Evolutionary conservation across 2,797 vertebrate genomes (phyloP), one percentile per base, ranked within the genome.

Genomic region (Balearica regulorum): DNA sequence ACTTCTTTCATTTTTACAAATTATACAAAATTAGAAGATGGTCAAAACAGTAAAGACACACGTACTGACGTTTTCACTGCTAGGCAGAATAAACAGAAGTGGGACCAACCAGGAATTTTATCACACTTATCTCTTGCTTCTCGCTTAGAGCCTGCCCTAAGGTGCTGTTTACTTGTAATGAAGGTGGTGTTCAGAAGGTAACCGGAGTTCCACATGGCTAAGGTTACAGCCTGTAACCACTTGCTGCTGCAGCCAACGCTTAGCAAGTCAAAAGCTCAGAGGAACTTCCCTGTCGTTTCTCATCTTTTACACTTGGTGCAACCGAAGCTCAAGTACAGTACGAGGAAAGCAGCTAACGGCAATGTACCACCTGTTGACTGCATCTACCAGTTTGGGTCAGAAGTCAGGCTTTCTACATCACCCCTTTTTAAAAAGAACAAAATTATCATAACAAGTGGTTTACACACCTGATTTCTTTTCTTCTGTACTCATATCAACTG

Each of bases 301-400:
- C 12, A 54, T 28, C 41, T 51, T 55, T 48, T 25, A 48, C 33
- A n/a, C 19, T 49, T 29, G 29, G 29, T 55, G 37, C 53, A 72
- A 51, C 43, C 2, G 0, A 54, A 73, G 61, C 62, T 44, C 37
- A 46, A 39, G 28, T 18, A 29, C 1, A 0, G 16, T 13, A 20
- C 0, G 2, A 51, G 29, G 51, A 66, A 44, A 54, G 35, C 37
- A 25, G 33, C 16, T 25, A 25, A 26, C 9, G 20, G 22, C 31
- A 58, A 53, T 1, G 5, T 39, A 55, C 33, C 13, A 26, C 20
- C 26, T 13, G 28, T 35, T 35, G 16, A n/a, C 51, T 13, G 54
- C 33, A 33, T 17, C 26, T 60, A 33, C 35, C 46, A 55, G 33
- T 29, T 41, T 1, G 1, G 39, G 31, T 44, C 33, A 58, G 64